These are phyloP conservation scores for Catostylus mosaicus DNA, from an alignment of 30 jellyfish, hydroid and myxozoan genomes.

Conservation along the genomic window DNA sequence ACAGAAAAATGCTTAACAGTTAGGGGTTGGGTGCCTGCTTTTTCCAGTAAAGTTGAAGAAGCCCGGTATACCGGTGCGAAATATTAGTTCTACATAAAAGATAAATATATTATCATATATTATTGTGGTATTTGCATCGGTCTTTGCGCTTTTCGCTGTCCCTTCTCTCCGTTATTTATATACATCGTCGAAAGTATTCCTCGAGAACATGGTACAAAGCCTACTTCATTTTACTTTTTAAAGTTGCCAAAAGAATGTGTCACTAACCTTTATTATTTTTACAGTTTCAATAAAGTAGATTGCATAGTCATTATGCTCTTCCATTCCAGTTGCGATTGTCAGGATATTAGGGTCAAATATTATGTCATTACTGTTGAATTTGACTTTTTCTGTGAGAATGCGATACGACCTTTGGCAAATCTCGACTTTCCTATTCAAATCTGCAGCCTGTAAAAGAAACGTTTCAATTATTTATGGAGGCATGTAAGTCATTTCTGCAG, in stretches of 20 bases:
- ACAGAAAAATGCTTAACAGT: neutral
- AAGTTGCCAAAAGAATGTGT: no score
- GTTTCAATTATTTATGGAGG: neutral
- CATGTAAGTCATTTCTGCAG: neutral
- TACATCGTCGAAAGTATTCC: no score
- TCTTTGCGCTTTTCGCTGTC: no score
- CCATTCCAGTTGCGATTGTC: constrained; percentile 99
- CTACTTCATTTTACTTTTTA: no score
- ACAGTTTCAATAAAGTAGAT: constrained; percentile 84
- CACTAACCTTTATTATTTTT: constrained; percentile 73
- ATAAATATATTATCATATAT: no score
- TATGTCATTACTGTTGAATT: constrained; percentile 75
- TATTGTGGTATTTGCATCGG: no score
- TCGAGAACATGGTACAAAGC: no score
- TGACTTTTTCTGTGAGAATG: constrained; percentile 71
- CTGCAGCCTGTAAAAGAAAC: constrained; percentile 95
- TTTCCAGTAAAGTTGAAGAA: no score
- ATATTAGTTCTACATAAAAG: no score
- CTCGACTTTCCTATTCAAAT: constrained; percentile 72
- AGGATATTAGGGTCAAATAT: constrained; percentile 95
- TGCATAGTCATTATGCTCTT: constrained; percentile 94
- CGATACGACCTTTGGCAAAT: constrained; percentile 93
- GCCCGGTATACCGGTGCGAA: no score
- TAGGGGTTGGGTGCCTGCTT: no score
- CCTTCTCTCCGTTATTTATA: no score